A percentile compares a stretch with the other conserved stretches of the same genome.
Evolutionary conservation across 1,140 invertebrate species (phyloP).

Genomic region (Drosophila bocqueti): DNA sequence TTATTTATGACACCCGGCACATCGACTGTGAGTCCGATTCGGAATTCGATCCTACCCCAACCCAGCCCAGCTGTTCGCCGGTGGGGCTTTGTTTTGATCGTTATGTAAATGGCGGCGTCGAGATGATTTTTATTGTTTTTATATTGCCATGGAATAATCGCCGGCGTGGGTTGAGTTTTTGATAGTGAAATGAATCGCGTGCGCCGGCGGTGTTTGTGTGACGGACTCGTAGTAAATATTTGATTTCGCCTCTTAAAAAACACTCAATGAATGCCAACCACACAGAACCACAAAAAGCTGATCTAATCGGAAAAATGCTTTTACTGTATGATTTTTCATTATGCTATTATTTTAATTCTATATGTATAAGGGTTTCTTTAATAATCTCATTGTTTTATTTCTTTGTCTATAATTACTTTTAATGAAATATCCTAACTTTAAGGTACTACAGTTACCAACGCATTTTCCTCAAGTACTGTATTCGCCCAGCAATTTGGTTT

Average conservation of each 20-base stretch:
- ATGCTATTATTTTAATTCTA: no score
- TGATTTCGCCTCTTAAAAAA: slow-evolving; percentile 34
- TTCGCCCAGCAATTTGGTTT: slow-evolving; percentile 1
- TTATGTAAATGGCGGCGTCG: slow-evolving; percentile 70
- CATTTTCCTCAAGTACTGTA: background rate
- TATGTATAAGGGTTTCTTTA: no score
- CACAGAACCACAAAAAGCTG: slow-evolving; percentile 31
- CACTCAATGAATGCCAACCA: slow-evolving; percentile 22
- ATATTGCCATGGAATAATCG: slow-evolving; percentile 65
- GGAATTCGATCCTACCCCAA: slow-evolving; percentile 56
- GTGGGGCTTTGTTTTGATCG: slow-evolving; percentile 73
- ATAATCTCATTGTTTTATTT: no score
- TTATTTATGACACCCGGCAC: slow-evolving; percentile 82
- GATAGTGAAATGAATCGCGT: slow-evolving; percentile 29
- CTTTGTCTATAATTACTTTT: no score
- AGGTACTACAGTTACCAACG: no score
- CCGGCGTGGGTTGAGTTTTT: slow-evolving; percentile 36
- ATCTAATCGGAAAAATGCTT: slow-evolving; percentile 25
- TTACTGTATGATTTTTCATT: background rate
- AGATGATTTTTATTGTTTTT: slow-evolving; percentile 78
- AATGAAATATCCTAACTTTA: no score
- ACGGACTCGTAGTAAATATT: slow-evolving; percentile 47
- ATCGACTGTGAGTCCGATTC: slow-evolving; percentile 32
- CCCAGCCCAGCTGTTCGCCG: slow-evolving; percentile 29
- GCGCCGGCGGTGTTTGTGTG: slow-evolving; percentile 16